Evolutionary conservation across 2,797 vertebrate species (phyloP), one percentile per base, ranked within the genome.

Genomic region (Vespertilio murinus): DNA sequence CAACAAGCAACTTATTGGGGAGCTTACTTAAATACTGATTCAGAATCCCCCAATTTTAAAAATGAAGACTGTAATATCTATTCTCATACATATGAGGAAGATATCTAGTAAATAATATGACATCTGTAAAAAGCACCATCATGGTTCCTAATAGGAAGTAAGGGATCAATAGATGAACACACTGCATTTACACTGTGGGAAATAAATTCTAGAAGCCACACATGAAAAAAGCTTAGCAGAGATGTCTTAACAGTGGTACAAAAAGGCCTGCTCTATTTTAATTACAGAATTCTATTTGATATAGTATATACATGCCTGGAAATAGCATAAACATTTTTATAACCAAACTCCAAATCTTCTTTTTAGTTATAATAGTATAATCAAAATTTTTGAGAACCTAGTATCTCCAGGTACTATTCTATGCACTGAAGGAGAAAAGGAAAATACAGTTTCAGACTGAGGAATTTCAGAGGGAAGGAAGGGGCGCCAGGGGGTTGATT

Each of bases 11-110:
- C 40, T 82, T 83, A 42, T 9, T 61, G 70, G 30, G 45, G 12
- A 92, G 33, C 12, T 88, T 91, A 38, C 65, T 94, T 92, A 89
- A 94, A 91, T 91, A 85, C 45, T 83, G 54, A 92, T 35, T 90
- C 59, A 94, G 28, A 95, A 59, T 91, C 23, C 65, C 17, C 17
- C 8, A 78, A 59, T 13, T 85, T 78, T 22, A 92, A 85, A 84
- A 87, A 71, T 10, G 2, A 75, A 94, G 18, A 90, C 71, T 71
- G 52, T 45, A 83, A 45, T 45, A 22, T 54, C 11, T 71, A 87
- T 42, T 84, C 14, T 75, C 49, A 67, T 10, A 18, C 52, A 95
- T 30, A 64, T 61, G 69, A 79, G 35, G 64, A 95, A 38, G 25
- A 54, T 54, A 17, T 74, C 33, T 78, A 30, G 12, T 54, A 88